Evolutionary conservation across 2,888 invertebrate species (phyloP), one percentile per base, ranked within the genome.

Genomic region (Epinotia ramella): DNA sequence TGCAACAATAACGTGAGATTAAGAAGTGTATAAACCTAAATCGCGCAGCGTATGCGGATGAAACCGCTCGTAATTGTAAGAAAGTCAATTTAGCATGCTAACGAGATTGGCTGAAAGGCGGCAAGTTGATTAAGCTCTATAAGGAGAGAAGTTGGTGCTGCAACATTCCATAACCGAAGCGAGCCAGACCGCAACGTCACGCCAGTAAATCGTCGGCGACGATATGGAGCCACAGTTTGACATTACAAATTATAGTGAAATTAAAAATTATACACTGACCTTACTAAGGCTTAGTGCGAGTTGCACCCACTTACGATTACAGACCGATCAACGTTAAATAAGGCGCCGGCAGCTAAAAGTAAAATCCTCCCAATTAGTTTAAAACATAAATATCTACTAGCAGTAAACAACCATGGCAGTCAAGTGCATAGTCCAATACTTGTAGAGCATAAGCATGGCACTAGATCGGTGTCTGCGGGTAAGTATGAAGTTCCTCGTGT

Each of bases 21-120:
- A 88, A 88, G 85, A 84, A 84, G 83, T 89, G 88, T 88, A 88
- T 87, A 87, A 89, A 89, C 86, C 88, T 87, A 81, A 84, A 84
- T 86, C 81, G 84, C 82, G 82, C 84, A 82, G 84, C 81, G 82
- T 83, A 82, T 81, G 83, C 81, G 79, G 81, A 85, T 84, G 83
- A 88, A 89, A 86, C 83, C 83, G 81, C 81, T 84, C 83, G 86
- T 86, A 88, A 84, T 80, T 78, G 80, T 88, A 89, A 88, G 88
- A 91, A 90, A 90, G 87, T 87, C 87, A 89, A 90, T 92, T 91
- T 89, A 86, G 87, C 87, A 85, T 84, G 86, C 87, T 91, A 92
- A 91, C 90, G 86, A 91, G 91, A 89, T 91, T 89, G 88, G 86
- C 87, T 87, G 87, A 89, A 88, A 89, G 86, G 85, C 87, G 87